These are phyloP conservation scores for Mesoligia furuncula DNA, from an alignment of 2,888 invertebrate genomes.

Conservation along the genomic window DNA sequence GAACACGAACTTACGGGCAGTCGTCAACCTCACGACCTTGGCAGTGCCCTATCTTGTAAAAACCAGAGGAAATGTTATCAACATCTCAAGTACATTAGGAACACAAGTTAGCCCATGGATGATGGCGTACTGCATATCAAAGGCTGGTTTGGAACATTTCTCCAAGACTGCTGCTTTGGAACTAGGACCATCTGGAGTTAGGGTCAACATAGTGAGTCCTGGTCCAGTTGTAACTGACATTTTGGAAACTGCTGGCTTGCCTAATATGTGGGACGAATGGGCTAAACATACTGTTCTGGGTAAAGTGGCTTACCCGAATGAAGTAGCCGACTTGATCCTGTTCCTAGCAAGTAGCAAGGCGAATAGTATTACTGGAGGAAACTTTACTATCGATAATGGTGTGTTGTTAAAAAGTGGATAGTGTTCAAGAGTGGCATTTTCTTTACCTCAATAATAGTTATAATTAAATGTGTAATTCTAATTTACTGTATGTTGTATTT, in stretches of 20 bases:
- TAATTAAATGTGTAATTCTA: not conserved
- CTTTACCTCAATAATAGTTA: not conserved
- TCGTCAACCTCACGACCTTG: conserved; percentile 51
- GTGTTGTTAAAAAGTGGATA: not conserved
- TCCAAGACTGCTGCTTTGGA: conserved; percentile 93
- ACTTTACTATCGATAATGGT: conserved; percentile 46
- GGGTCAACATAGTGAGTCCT: conserved; percentile 93
- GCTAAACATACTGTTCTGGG: conserved; percentile 1
- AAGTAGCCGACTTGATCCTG: conserved; percentile 43
- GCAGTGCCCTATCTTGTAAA: conserved; percentile 60
- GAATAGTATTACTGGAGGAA: conserved; percentile 51
- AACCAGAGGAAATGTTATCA: conserved; percentile 69
- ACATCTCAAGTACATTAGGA: conserved; percentile 47
- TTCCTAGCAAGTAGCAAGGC: conserved; percentile 48
- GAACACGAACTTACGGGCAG: conserved; percentile 60
- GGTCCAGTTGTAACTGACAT: conserved; percentile 90
- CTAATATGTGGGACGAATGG: conserved; percentile 35
- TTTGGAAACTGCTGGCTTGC: conserved; percentile 36
- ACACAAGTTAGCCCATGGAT: not conserved
- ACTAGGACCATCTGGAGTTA: conserved; percentile 89
- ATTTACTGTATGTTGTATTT: not conserved
- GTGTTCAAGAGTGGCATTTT: not conserved
- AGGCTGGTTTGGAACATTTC: conserved; percentile 90
- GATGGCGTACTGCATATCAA: conserved; percentile 42
- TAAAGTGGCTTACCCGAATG: conserved; percentile 33